Base-by-base conservation (phyloP, 2,797 vertebrate genomes). In the Okamejei kenojei region DNA sequence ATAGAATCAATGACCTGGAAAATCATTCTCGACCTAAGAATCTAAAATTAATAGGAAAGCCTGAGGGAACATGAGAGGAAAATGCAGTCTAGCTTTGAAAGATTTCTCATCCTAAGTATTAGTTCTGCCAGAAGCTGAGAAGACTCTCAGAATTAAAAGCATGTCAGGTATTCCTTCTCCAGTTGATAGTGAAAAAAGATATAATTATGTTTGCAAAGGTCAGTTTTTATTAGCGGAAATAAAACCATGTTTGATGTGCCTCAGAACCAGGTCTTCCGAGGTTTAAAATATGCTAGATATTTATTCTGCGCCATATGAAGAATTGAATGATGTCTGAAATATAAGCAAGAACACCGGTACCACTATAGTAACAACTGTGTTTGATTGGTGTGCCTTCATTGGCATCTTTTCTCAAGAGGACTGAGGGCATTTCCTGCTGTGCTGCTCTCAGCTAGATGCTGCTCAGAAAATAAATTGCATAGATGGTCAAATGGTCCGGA, bases 1-100 rank as follows among this genome's bases (percentile, higher is more conserved):
- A 88, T 88, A 88, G 84, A 88, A 88, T 88, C 63, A 32, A 88
- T 68, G 84, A 88, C 84, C 84, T 88, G 61, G 61, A 88, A 88
- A 88, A 35, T 68, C 84, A 88, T 88, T 88, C 84, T 63, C 82
- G 65, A 68, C 7, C 13, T 68, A 35, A 68, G 84, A 35, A 88
- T 88, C n/a, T 65, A 88, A 88, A 88, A 88, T 88, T 88, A 88
- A 88, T 88, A 68, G 61, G 84, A 35, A 88, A 88, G n/a, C 84
- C 84, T 88, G n/a, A 68, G n/a, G 84, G 84, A 88, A 32, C 63
- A 68, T 32, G 65, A 19, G 84, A 88, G 68, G 61, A 35, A 88
- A 88, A 88, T 88, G 61, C 63, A 21, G 61, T 32, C 17, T 19
- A 88, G 84, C 19, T 88, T 88, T 68, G 84, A 68, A 88, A 68